Conservation (phyloP, 2,113 vertebrate genomes). For the Seriola dumerili region DNA sequence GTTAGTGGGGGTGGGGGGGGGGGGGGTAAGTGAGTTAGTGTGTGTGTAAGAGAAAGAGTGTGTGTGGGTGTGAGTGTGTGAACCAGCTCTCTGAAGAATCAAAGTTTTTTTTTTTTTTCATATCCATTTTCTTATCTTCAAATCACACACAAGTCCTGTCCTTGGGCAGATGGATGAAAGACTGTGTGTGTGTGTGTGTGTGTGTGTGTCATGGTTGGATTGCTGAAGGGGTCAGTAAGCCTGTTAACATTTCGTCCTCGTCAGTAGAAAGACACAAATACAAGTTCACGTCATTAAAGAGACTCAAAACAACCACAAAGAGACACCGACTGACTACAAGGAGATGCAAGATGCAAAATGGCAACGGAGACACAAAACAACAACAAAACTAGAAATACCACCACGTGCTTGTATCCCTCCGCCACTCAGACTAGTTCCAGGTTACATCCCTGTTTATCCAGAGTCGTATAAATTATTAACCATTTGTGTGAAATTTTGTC, state of each 20-base stretch:
- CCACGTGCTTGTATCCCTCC: too few species aligned
- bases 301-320: neutral
- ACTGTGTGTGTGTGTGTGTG: neutral
- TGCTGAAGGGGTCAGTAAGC: neutral
- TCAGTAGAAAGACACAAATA: neutral
- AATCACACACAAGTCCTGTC: constrained; percentile 2
- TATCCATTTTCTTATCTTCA: constrained; percentile 5
- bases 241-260: neutral
- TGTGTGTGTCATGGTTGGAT: neutral
- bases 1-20: constrained; percentile 54
- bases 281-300: neutral
- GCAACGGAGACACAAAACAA: neutral
- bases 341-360: too few species aligned
- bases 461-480: too few species aligned
- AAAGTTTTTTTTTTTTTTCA: neutral
- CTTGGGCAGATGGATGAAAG: constrained; percentile 8
- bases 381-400: neutral
- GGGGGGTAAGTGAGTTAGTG: constrained; percentile 64
- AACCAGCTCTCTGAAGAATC: neutral
- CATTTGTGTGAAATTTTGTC: too few species aligned
- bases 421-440: too few species aligned
- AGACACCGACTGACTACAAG: neutral
- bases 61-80: constrained; percentile 17
- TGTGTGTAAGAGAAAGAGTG: constrained; percentile 6
- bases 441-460: too few species aligned